Evolutionary conservation across 2,113 vertebrate genomes (phyloP).

Genomic region (Sphyrna mokarran): DNA sequence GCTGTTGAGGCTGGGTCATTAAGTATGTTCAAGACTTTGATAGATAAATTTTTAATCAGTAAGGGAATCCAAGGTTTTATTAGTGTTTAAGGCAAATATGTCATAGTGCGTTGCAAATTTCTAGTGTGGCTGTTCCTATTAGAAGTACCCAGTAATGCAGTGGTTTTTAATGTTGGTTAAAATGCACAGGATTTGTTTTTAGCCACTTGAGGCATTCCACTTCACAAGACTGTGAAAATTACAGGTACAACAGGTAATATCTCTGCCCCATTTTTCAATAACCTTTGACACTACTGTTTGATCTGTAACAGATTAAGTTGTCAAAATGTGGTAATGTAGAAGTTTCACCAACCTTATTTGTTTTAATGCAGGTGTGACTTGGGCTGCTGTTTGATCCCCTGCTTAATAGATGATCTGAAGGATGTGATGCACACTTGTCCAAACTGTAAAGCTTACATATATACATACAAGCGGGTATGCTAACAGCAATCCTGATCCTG

Average conservation of each 20-base stretch:
- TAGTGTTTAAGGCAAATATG: background rate
- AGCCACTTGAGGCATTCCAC: background rate
- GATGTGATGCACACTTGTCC: constrained; percentile 96
- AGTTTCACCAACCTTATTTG: too few relatives aligned
- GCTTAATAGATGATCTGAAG: constrained; percentile 94
- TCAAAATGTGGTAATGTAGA: background rate
- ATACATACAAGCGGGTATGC: constrained; percentile 96
- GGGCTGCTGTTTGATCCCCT: constrained; percentile 95
- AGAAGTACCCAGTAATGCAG: background rate
- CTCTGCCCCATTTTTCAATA: background rate
- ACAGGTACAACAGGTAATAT: background rate
- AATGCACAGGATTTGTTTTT: background rate
- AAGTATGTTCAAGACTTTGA: too few relatives aligned
- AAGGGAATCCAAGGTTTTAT: background rate
- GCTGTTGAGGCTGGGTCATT: too few relatives aligned
- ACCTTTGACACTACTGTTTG: background rate
- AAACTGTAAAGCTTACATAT: constrained; percentile 96
- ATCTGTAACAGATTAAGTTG: background rate
- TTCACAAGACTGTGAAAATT: background rate
- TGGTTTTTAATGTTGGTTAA: too few relatives aligned
- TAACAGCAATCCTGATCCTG: constrained; percentile 51
- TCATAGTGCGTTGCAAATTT: background rate
- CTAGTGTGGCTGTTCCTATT: background rate
- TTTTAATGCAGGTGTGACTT: constrained; percentile 75
- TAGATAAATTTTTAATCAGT: too few relatives aligned